Base-by-base conservation (phyloP, 1,140 invertebrate genomes). In the Drosophila lacertosa region DNA sequence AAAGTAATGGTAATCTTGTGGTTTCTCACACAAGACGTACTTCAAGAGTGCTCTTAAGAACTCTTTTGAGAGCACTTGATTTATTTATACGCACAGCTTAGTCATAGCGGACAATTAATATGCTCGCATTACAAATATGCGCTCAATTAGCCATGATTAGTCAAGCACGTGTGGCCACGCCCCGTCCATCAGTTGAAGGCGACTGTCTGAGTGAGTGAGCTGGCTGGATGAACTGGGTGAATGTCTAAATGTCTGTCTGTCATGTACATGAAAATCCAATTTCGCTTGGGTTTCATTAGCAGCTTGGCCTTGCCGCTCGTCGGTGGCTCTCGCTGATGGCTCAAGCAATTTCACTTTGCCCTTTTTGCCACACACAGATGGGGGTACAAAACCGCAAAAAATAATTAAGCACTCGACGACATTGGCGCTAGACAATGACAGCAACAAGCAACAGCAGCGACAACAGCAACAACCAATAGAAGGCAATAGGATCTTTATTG, bases 181-280 rank as follows among this genome's bases (percentile, higher is more conserved):
- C 77, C 65, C 37, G 58, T 70, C 82, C 82, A 86, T 88, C 79
- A 81, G 55, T 59, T 44, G 13, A 24, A 48, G 54, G 32, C 53
- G 59, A 59, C 47, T 18, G 47, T 39, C 33, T 33, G 47, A 18
- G 18, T 80, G 40, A 51, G 18, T 33, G 29, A 37, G 10, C 22
- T 45, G 45, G 24, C 55, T 57, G 24, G 42, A 24, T 58, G 45
- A 53, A 48, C 53, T 47, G 22, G 13, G 33, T 16, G 51, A 22
- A 29, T 48, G 40, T 63, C 50, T 13, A 40, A 48, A 32, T 69
- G 48, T 59, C 54, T 59, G 53, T 70, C 69, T 67, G 63, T 67
- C 77, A 65, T 82, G 63, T 88, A 88, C 82, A 86, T 82, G 82
- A 81, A 88, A 86, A 86, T 86, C 82, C 82, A 86, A 86, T 86